Percentiles rank a stretch among this genome's conserved stretches.
phyloP scores from a whole-genome alignment of 2,113 vertebrate genomes.

The Bufo bufo region DNA sequence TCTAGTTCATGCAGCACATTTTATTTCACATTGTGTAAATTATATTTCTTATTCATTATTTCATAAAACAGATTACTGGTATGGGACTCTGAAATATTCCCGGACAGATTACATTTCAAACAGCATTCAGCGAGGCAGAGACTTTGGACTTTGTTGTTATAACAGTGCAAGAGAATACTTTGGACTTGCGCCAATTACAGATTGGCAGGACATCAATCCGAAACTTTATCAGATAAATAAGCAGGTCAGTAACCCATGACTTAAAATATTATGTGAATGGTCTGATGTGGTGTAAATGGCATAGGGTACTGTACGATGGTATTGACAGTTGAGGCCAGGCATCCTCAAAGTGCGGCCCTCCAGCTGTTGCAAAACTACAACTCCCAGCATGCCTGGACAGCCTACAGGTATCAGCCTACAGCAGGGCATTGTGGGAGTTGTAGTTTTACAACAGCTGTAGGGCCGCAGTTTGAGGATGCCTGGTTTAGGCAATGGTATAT shows the following conservation, averaged over 20 bases:
- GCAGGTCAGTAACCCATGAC: background rate
- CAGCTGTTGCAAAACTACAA: too few relatives aligned
- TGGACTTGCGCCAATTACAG: constrained; percentile 70
- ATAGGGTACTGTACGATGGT: background rate
- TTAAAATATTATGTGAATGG: too few relatives aligned
- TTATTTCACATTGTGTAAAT: background rate
- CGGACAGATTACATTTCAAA: constrained; percentile 79
- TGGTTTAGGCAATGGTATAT: too few relatives aligned
- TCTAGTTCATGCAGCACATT: background rate
- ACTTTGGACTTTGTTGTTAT: constrained; percentile 83
- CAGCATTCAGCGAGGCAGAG: constrained; percentile 81
- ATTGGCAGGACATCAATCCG: constrained; percentile 80
- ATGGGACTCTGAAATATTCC: constrained; percentile 78
- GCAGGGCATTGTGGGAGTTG: too few relatives aligned
- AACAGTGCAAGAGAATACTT: constrained; percentile 74
- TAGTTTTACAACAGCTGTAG: too few relatives aligned
- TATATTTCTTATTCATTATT: background rate
- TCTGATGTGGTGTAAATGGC: background rate
- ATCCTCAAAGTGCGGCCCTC: too few relatives aligned
- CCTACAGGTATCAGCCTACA: too few relatives aligned
- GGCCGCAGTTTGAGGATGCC: too few relatives aligned
- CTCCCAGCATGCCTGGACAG: too few relatives aligned
- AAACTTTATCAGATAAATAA: constrained; percentile 53
- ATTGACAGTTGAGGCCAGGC: background rate
- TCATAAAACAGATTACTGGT: constrained; percentile 81